Evolutionary conservation across 2,797 vertebrate species (phyloP), one percentile per base, ranked within the genome.

Genomic region (Serranus cabrilla): DNA sequence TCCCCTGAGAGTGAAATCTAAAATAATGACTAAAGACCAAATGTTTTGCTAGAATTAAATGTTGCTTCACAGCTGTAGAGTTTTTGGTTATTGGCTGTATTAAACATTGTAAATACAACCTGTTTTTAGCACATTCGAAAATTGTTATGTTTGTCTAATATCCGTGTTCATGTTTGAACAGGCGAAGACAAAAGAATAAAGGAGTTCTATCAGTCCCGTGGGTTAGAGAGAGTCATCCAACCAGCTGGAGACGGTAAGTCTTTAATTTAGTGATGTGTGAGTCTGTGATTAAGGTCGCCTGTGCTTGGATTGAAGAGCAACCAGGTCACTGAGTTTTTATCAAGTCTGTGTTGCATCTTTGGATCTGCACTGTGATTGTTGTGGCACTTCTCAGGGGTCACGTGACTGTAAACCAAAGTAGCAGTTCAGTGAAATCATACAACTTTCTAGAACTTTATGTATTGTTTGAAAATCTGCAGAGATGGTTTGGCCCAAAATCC

Each of bases 151-250:
- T 25, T 54, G 3, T 70, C 12, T 47, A 3, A 34, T 43, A 5
- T 58, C 0, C 3, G 1, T 68, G 1, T 69, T 76, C 5, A 0
- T 74, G 5, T 82, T 58, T 82, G 0, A 51, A 76, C 83, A 99
- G 98, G 96, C 88, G 98, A 99, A 93, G 98, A 99, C 91, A 97
- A 96, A 84, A 92, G 98, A 87, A 99, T 99, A 93, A 96, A 97
- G 54, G 98, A 98, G 51, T 99, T 99, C 92, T 99, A 98, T 92
- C 98, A 99, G 93, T 98, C 98, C 0, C 95, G 98, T 0, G 97
- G 98, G 27, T 93, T 99, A 37, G 98, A 99, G 89, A 94, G 98
- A 59, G 95, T 98, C 74, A 94, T 97, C 6, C 98, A 99, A 75
- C 96, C 97, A 1, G 84, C 94, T 5, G 94, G 95, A 2, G 97